Evolutionary conservation across 1,140 invertebrate species (phyloP), one percentile per base, ranked within the genome.

Genomic region (Geopemphigus sp.): DNA sequence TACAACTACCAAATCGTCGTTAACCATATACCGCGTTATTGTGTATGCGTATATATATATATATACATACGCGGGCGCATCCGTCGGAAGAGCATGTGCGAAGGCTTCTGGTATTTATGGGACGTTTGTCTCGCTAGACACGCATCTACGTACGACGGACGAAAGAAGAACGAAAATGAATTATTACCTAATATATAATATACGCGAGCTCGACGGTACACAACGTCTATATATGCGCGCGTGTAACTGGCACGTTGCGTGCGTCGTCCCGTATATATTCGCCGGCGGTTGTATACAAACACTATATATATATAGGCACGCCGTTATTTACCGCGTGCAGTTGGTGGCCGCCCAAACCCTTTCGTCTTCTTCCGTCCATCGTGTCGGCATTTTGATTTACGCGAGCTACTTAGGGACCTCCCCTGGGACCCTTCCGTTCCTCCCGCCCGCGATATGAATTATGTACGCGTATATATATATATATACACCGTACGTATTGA

Each of bases 281-380:
- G 5, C 64, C n/a, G 63, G 63, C 5, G n/a, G 32, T 29, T 54
- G 39, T n/a, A 39, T 39, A 39, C 8, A 3, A 8, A 39, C 32
- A 39, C 32, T 39, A 39, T 39, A 50, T 50, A 50, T 50, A 39
- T n/a, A n/a, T n/a, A n/a, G n/a, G n/a, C n/a, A n/a, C n/a, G 32
- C 3, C 32, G 32, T 8, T 39, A 39, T 39, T 4, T 39, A 8
- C 32, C 32, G 32, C 32, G 32, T 76, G n/a, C 64, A 15, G 59
- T 78, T 54, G 57, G 39, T 78, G 57, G 73, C 3, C 57, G 74
- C 54, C 22, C 24, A 47, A 78, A 78, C 74, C 74, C 74, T 78
- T 61, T 63, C 5, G 15, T 19, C 39, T 39, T 39, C 32, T 22
- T 19, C 39, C 32, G 0, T 61, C 32, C 8, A 8, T 19, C 14